Conservation (phyloP, 2,888 invertebrate genomes). For the Caenorhabditis sinica region DNA sequence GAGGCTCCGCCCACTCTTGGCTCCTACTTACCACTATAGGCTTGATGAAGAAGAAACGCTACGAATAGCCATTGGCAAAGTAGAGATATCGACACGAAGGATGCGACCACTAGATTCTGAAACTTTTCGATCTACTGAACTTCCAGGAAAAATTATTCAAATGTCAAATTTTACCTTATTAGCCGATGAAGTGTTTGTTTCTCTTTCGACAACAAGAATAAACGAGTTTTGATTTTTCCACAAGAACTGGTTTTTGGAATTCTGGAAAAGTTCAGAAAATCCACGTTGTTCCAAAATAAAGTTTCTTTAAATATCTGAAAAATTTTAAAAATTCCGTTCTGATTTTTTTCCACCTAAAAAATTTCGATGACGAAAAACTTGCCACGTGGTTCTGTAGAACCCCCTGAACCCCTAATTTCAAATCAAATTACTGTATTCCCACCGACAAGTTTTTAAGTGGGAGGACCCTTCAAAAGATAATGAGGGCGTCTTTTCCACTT, state of each 20-base stretch:
- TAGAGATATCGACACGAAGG: not conserved
- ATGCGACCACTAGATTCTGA: not conserved
- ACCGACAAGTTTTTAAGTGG: not conserved
- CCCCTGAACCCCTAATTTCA: too few species aligned
- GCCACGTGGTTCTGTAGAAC: not conserved
- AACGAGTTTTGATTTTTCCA: not conserved
- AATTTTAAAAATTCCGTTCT: too few species aligned
- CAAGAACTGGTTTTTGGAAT: not conserved
- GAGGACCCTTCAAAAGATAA: not conserved
- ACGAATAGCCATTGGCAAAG: not conserved
- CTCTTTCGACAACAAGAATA: not conserved
- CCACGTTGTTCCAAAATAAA: not conserved
- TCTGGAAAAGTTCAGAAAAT: not conserved
- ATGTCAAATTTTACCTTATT: not conserved
- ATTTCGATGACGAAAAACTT: too few species aligned
- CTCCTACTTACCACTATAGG: not conserved
- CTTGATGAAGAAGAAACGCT: not conserved
- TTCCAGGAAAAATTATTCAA: not conserved
- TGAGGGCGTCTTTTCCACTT: slow-evolving; percentile 21
- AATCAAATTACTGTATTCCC: not conserved
- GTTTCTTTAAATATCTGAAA: too few species aligned
- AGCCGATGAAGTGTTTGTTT: not conserved
- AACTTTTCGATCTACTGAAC: not conserved
- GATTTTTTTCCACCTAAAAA: too few species aligned
- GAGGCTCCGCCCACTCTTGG: not conserved